A percentile compares a stretch with the other conserved stretches of the same genome.
These are phyloP conservation scores for Latrodectus hesperus DNA, from an alignment of 2,888 invertebrate genomes.

Conservation along the genomic window DNA sequence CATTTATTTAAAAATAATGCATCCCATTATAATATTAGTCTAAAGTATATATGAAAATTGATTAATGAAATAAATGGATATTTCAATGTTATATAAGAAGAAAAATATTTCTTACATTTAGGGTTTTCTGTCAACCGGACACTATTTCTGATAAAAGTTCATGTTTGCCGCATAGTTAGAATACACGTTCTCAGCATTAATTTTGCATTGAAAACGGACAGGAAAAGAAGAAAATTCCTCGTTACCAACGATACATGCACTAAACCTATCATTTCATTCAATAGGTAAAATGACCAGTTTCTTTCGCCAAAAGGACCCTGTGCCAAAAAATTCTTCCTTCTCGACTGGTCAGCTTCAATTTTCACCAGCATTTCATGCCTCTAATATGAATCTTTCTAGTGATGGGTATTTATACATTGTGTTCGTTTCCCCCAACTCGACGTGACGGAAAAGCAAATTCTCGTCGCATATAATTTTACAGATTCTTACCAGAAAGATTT, in stretches of 20 bases:
- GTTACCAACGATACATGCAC: constrained; percentile 41
- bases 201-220: constrained; percentile 35
- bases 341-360: not conserved
- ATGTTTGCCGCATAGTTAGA: not conserved
- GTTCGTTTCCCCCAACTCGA: no score
- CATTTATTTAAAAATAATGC: no score
- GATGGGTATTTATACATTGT: no score
- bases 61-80: no score
- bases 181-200: constrained; percentile 35
- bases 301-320: constrained; percentile 37
- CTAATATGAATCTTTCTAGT: not conserved
- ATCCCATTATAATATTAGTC: no score
- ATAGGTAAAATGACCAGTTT: constrained; percentile 48
- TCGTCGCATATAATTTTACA: no score
- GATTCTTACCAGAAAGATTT: no score
- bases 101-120: no score
- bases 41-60: no score
- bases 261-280: constrained; percentile 43
- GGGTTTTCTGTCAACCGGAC: no score
- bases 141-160: not conserved
- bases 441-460: no score
- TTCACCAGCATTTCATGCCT: not conserved
- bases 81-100: no score
- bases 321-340: constrained; percentile 37
- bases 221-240: constrained; percentile 16